A percentile compares a stretch with the other conserved stretches of the same genome.
These are phyloP conservation scores for Enteromius paludinosus DNA, from an alignment of 2,797 vertebrate genomes.

Conservation along the genomic window DNA sequence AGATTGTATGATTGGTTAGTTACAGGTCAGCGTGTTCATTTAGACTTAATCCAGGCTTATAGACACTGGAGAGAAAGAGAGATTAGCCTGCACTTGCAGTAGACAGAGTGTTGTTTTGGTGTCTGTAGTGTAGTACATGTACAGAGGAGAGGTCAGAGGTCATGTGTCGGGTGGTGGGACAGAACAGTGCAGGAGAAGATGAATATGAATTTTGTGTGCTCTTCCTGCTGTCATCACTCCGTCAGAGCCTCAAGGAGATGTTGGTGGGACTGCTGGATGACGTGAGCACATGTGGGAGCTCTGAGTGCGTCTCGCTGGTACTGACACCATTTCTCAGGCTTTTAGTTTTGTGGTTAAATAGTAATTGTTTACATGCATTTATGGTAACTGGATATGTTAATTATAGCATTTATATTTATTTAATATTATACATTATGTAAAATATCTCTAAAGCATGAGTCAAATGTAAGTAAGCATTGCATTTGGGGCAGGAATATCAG, in stretches of 20 bases:
- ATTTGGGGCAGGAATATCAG: not conserved
- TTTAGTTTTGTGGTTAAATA: conserved; percentile 63
- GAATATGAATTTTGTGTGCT: conserved; percentile 41
- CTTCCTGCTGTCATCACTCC: not conserved
- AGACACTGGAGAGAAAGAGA: not conserved
- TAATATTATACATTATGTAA: not conserved
- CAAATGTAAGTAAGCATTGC: not conserved
- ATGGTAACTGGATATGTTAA: not conserved
- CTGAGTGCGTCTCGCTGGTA: not conserved
- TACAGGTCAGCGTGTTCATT: conserved; percentile 4
- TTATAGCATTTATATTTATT: not conserved
- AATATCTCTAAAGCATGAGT: not conserved
- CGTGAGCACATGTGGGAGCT: conserved; percentile 54
- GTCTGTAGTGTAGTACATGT: not conserved
- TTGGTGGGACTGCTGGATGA: conserved; percentile 55
- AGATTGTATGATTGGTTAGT: not conserved
- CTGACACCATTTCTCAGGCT: conserved; percentile 13
- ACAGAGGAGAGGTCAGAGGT: not conserved
- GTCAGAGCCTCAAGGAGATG: conserved; percentile 47
- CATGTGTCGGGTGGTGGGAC: conserved; percentile 72
- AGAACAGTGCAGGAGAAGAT: conserved; percentile 62
- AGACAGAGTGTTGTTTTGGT: not conserved
- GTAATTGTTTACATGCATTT: not conserved
- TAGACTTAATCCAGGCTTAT: conserved; percentile 23
- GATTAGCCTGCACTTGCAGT: not conserved